Percentiles rank a stretch among this genome's conserved stretches.
These are phyloP conservation scores for Manis javanica DNA, from an alignment of 2,797 vertebrate species.

Conservation along the genomic window DNA sequence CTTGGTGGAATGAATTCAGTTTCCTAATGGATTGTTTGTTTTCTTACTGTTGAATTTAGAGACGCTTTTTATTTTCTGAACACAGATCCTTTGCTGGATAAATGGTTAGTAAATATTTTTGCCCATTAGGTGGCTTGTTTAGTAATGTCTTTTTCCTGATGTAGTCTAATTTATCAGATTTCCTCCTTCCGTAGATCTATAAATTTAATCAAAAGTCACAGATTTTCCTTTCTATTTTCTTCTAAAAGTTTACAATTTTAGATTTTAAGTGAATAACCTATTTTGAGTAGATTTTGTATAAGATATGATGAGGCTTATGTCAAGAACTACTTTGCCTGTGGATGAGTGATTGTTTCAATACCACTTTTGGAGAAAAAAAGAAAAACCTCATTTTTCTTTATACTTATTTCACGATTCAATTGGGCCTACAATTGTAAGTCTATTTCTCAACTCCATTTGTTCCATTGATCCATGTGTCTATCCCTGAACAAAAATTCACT, in stretches of 20 bases:
- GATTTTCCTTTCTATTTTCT: background rate
- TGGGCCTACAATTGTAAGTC: background rate
- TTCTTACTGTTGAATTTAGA: background rate
- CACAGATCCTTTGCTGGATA: background rate
- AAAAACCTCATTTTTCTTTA: background rate
- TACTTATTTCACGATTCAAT: background rate
- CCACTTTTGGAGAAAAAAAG: background rate
- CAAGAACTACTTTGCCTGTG: background rate
- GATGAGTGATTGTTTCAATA: background rate
- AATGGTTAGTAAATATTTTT: background rate
- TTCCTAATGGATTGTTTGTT: background rate
- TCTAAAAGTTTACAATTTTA: background rate
- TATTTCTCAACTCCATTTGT: background rate
- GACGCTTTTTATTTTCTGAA: background rate
- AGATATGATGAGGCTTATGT: background rate
- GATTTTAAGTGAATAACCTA: background rate
- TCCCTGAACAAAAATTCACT: no score
- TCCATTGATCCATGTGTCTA: background rate
- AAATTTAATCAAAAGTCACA: background rate
- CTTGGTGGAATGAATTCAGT: background rate
- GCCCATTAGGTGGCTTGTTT: background rate
- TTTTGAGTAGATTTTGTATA: background rate
- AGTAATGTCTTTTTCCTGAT: background rate
- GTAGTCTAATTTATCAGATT: background rate
- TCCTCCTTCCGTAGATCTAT: background rate